Conservation (phyloP, 2,113 vertebrate species). For the Cyanoramphus novaezelandiae region DNA sequence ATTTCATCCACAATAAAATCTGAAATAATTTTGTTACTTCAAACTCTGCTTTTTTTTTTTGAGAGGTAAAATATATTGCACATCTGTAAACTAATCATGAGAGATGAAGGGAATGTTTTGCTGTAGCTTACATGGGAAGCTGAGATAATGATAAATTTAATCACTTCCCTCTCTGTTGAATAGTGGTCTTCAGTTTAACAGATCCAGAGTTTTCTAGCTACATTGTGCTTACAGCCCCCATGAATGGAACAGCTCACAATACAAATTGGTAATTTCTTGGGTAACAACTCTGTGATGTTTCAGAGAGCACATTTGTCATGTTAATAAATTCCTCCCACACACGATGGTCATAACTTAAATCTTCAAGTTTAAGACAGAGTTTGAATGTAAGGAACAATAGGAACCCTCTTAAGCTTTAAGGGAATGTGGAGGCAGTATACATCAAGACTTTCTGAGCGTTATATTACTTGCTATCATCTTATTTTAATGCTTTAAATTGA, state of each 20-base stretch:
- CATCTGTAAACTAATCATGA: background rate
- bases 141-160: background rate
- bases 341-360: rapidly evolving
- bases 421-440: background rate
- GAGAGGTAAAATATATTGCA: background rate
- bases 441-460: background rate
- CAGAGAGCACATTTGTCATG: background rate
- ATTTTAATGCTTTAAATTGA: background rate
- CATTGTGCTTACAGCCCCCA: background rate
- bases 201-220: background rate
- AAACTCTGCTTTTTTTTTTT: background rate
- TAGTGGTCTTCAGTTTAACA: background rate
- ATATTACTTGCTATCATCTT: background rate
- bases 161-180: background rate
- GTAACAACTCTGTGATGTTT: background rate
- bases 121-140: background rate
- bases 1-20: background rate
- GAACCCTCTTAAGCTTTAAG: background rate
- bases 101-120: background rate
- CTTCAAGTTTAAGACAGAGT: background rate
- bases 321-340: background rate
- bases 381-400: background rate
- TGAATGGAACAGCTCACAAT: background rate
- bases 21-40: slow-evolving; percentile 4
- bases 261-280: background rate